Percentiles rank a stretch among this genome's conserved stretches.
Evolutionary conservation across 2,888 invertebrate species (phyloP).

Genomic region (Xanthia togata): DNA sequence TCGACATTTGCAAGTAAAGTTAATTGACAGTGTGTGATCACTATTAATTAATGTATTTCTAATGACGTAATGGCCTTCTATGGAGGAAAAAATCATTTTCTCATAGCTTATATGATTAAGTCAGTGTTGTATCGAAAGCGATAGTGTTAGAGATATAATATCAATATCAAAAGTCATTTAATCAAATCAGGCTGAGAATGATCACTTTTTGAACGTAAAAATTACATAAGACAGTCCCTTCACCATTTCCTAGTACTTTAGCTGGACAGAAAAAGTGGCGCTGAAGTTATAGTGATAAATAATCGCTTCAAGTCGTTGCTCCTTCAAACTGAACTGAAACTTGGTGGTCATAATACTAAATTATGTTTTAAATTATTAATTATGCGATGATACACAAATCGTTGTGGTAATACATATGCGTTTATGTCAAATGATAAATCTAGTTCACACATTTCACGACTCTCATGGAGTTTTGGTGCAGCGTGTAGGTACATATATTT

Average conservation of each 20-base stretch:
- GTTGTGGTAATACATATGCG: neutral
- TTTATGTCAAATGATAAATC: constrained; percentile 34
- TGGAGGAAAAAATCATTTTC: constrained; percentile 49
- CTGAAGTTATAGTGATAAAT: constrained; percentile 14
- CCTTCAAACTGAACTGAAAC: neutral
- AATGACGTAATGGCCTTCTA: constrained; percentile 44
- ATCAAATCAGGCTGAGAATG: neutral
- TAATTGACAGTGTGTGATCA: constrained; percentile 34
- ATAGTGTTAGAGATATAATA: neutral
- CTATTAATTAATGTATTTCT: constrained; percentile 37
- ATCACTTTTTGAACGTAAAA: neutral
- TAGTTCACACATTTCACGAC: constrained; percentile 25
- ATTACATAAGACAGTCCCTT: neutral
- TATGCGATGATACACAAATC: neutral
- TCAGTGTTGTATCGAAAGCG: constrained; percentile 1
- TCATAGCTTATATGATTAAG: constrained; percentile 50
- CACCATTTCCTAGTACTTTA: neutral
- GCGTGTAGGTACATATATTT: neutral
- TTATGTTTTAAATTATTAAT: constrained; percentile 15
- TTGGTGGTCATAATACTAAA: neutral
- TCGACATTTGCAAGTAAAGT: constrained; percentile 25
- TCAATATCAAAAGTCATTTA: neutral
- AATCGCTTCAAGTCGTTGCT: neutral
- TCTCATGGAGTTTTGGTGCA: neutral
- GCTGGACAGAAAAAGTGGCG: neutral